A percentile compares a stretch with the other conserved stretches of the same genome.
These are phyloP conservation scores for Gallinago solitaria DNA, from an alignment of 2,797 vertebrate genomes.

Conservation along the genomic window DNA sequence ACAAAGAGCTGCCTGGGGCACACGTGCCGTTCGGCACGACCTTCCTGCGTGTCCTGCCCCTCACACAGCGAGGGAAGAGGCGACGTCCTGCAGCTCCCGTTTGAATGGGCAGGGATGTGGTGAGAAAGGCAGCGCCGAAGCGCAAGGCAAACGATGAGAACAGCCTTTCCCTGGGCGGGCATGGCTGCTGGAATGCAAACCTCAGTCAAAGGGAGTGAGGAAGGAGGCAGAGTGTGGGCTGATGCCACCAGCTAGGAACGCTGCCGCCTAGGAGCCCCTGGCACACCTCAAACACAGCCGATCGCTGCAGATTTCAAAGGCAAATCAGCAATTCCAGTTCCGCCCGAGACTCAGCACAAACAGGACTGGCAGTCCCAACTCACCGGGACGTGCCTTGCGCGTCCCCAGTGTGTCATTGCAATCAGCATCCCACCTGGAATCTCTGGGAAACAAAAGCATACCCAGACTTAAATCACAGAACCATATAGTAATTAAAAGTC, in stretches of 20 bases:
- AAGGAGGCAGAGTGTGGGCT: background rate
- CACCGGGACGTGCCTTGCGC: background rate
- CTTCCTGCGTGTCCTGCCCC: background rate
- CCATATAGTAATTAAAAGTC: conserved; percentile 28
- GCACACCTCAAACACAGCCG: background rate
- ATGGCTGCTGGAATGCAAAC: background rate
- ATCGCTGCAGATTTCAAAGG: background rate
- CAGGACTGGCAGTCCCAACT: background rate
- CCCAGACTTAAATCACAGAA: background rate
- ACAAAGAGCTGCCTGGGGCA: background rate
- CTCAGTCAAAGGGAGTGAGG: background rate
- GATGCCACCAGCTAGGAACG: background rate
- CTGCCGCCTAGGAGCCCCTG: background rate
- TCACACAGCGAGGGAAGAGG: accelerated
- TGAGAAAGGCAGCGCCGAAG: background rate
- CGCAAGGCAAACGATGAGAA: background rate
- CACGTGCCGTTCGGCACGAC: background rate
- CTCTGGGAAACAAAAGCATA: background rate
- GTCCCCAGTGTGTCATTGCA: background rate
- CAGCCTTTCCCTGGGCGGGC: background rate
- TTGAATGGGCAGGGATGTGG: background rate
- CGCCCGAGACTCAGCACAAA: background rate
- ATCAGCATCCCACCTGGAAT: background rate
- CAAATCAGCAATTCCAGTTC: background rate
- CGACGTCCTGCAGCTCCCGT: accelerated